Evolutionary conservation across 2,888 invertebrate species (phyloP).

Genomic region (Cosmia trapezina): DNA sequence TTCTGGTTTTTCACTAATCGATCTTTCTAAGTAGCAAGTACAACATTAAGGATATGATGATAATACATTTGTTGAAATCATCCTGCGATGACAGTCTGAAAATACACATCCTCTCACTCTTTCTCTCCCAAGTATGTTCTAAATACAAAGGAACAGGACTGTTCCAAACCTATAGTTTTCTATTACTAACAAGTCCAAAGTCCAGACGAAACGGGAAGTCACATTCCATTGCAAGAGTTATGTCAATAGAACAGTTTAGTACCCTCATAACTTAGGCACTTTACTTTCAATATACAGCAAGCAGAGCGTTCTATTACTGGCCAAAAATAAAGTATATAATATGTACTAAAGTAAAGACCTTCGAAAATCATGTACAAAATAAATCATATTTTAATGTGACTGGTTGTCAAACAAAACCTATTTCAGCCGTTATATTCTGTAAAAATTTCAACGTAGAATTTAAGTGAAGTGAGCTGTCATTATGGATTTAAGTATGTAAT

Average conservation of each 20-base stretch:
- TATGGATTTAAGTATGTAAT: too few species aligned
- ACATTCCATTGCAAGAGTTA: constrained; percentile 22
- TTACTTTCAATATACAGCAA: constrained; percentile 21
- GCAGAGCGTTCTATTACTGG: constrained; percentile 17
- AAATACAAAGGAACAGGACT: constrained; percentile 1
- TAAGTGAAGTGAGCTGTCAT: too few species aligned
- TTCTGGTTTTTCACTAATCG: neutral
- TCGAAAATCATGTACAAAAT: constrained; percentile 6
- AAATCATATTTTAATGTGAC: neutral
- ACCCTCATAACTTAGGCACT: constrained; percentile 29
- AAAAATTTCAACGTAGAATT: too few species aligned
- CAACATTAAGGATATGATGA: too few species aligned
- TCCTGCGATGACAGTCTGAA: neutral
- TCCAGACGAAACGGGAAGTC: constrained; percentile 27
- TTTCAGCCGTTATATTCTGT: too few species aligned
- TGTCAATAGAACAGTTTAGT: constrained; percentile 25
- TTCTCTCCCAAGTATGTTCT: neutral
- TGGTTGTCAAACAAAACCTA: constrained; percentile 14
- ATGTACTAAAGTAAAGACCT: neutral
- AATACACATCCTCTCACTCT: neutral
- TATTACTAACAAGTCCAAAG: constrained; percentile 10
- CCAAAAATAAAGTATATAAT: constrained; percentile 6
- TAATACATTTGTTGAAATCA: neutral
- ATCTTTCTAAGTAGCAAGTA: too few species aligned
- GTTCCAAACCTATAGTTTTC: neutral